Evolutionary conservation across 2,113 vertebrate species (phyloP).

Genomic region (Mohoua ochrocephala): DNA sequence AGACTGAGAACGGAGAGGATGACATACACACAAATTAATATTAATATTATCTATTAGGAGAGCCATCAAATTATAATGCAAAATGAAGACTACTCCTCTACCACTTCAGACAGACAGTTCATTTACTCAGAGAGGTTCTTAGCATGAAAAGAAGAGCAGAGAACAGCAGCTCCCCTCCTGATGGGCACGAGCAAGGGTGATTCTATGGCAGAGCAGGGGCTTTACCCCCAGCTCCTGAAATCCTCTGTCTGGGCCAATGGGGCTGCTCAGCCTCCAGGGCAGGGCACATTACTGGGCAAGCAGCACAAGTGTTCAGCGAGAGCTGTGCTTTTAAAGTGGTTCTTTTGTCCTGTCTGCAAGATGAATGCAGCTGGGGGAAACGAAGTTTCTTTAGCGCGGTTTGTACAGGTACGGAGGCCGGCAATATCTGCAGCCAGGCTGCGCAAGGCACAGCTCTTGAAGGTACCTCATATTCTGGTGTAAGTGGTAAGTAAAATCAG

Average conservation of each 20-base stretch:
- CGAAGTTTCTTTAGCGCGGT: not conserved
- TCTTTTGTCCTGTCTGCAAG: constrained; percentile 56
- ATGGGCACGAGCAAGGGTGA: not conserved
- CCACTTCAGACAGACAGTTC: not conserved
- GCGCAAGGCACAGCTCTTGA: constrained; percentile 48
- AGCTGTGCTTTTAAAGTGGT: not conserved
- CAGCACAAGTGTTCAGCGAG: not conserved
- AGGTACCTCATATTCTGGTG: constrained; percentile 63
- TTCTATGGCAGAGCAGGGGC: not conserved
- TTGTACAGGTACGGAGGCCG: not conserved
- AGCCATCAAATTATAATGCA: not conserved
- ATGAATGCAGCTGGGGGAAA: constrained; percentile 25
- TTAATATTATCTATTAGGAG: not conserved
- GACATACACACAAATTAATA: not conserved
- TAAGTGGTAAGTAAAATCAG: constrained; percentile 77
- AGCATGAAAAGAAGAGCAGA: not conserved
- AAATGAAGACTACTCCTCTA: not conserved
- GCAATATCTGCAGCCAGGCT: constrained; percentile 48
- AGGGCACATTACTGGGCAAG: not conserved
- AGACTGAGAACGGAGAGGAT: not conserved
- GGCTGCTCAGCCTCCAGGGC: not conserved
- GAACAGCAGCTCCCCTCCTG: not conserved
- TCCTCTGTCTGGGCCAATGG: not conserved
- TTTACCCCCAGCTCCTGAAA: not conserved
- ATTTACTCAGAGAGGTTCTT: not conserved